phyloP scores from a whole-genome alignment of 2,113 vertebrate genomes.

The Melanocharis versteri region DNA sequence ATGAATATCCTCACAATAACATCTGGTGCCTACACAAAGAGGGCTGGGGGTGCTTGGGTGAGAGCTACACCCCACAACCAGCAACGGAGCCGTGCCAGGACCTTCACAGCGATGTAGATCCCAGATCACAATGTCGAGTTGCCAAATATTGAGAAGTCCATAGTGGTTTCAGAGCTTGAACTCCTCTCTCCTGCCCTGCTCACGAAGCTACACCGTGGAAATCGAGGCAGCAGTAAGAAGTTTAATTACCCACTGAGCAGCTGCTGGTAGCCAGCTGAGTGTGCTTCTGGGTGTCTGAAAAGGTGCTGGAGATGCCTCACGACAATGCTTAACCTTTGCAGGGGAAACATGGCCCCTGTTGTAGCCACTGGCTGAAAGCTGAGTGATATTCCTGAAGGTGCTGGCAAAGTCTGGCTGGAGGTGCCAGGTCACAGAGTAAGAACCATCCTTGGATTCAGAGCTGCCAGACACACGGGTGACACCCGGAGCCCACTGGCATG shows the following conservation, averaged over 20 bases:
- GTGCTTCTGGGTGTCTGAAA: background rate
- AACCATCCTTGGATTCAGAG: background rate
- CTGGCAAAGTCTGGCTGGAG: background rate
- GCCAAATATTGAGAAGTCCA: background rate
- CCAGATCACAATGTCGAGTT: background rate
- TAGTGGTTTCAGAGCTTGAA: background rate
- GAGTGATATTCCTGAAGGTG: background rate
- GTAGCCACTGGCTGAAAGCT: background rate
- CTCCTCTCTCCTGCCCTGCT: background rate
- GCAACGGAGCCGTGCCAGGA: accelerated
- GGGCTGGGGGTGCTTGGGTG: background rate
- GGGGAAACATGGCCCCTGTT: background rate
- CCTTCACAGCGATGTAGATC: background rate
- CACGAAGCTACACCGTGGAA: background rate
- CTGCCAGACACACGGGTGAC: background rate
- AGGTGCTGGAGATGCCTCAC: background rate
- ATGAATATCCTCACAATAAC: background rate
- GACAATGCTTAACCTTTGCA: background rate
- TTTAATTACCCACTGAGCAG: background rate
- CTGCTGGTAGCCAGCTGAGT: background rate
- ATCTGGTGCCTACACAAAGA: background rate
- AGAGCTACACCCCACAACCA: background rate
- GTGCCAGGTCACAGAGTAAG: background rate
- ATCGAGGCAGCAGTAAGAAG: background rate
- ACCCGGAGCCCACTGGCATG: background rate